phyloP scores from a whole-genome alignment of 2,113 vertebrate genomes.

The Syngnathoides biaculeatus region DNA sequence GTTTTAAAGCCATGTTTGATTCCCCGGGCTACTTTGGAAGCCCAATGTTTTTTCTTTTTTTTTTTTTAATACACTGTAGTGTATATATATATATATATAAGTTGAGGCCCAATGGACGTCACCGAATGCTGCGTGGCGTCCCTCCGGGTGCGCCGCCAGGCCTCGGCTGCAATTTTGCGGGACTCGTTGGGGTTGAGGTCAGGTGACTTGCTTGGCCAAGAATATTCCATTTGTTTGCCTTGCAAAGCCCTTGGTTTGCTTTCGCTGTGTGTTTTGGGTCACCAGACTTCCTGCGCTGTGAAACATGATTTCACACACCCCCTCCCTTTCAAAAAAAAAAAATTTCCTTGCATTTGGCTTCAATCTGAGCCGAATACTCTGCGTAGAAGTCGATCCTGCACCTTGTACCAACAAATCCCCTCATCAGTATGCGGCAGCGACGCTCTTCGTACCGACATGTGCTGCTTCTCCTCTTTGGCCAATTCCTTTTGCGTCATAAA shows the following conservation, averaged over 20 bases:
- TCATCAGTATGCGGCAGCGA: neutral
- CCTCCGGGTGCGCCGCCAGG: neutral
- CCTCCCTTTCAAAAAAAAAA: too few relatives aligned
- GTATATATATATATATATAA: neutral
- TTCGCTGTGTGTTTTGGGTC: neutral
- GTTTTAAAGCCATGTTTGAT: neutral
- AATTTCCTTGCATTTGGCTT: neutral
- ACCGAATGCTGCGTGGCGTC: neutral
- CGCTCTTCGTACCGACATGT: neutral
- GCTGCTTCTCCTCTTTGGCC: neutral
- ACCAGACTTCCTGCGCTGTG: neutral
- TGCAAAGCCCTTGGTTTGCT: neutral
- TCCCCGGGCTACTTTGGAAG: neutral
- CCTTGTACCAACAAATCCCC: neutral
- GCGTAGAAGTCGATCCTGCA: neutral
- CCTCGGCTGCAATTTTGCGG: conserved; percentile 8
- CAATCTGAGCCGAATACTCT: neutral
- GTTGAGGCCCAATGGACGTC: neutral
- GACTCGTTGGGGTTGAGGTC: conserved; percentile 8
- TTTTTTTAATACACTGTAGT: neutral
- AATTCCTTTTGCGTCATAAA: neutral
- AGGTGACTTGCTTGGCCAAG: conserved; percentile 12
- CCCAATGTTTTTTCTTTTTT: neutral
- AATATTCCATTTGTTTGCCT: conserved; percentile 14
- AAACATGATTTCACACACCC: neutral